Evolutionary conservation across 2,113 vertebrate species (phyloP).

Genomic region (Thomomys bottae): DNA sequence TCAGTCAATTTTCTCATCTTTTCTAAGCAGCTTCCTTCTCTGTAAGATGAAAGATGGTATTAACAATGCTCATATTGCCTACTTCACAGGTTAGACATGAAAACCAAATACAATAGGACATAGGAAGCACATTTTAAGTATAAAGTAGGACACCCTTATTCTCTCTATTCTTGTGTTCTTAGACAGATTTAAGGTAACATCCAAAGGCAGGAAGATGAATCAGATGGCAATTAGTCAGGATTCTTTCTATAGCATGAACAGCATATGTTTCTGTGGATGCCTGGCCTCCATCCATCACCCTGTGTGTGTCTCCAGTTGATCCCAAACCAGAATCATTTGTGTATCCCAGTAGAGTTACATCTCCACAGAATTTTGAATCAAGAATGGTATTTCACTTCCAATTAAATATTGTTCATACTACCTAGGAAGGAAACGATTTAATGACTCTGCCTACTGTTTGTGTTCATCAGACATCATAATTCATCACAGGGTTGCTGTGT

Average conservation of each 20-base stretch:
- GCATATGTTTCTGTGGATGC: neutral
- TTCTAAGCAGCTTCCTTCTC: neutral
- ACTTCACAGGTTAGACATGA: neutral
- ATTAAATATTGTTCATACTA: neutral
- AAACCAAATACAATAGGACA: neutral
- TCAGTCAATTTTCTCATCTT: neutral
- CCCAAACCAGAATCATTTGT: neutral
- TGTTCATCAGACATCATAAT: neutral
- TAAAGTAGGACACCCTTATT: neutral
- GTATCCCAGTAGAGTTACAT: neutral
- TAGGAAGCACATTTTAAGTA: neutral
- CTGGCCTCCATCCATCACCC: neutral
- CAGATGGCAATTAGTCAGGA: neutral
- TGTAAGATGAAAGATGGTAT: neutral
- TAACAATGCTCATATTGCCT: neutral
- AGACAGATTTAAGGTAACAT: neutral
- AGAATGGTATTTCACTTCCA: neutral
- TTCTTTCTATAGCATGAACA: neutral
- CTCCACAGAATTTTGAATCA: slow-evolving; percentile 19
- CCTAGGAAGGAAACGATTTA: neutral
- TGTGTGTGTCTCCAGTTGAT: neutral
- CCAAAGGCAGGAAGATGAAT: neutral
- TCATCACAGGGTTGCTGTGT: neutral
- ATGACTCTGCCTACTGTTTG: neutral
- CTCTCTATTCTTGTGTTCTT: neutral